A percentile compares a stretch with the other conserved stretches of the same genome.
phyloP scores from a whole-genome alignment of 2,888 invertebrate species.

The Periphyllus acericola region DNA sequence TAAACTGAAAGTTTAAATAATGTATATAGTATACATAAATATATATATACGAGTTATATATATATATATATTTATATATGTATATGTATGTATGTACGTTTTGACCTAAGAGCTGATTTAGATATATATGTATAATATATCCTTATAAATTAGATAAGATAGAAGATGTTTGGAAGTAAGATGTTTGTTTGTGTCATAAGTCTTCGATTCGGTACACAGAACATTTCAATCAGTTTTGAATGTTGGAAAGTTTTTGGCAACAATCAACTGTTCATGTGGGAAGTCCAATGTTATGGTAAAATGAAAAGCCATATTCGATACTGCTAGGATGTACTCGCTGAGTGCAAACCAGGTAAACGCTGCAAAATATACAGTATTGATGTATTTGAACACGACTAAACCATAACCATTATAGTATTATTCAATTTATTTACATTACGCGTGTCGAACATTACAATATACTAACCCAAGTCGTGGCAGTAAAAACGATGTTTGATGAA shows the following conservation, averaged over 20 bases:
- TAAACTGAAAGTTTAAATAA: not conserved
- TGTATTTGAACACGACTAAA: no score
- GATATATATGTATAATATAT: not conserved
- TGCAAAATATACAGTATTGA: conserved; percentile 68
- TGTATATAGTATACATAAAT: not conserved
- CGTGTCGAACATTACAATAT: not conserved
- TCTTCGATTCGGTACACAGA: conserved; percentile 39
- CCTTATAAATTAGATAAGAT: conserved; percentile 11
- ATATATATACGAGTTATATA: not conserved
- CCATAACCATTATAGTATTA: no score
- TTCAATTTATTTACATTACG: no score
- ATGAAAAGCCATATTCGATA: conserved; percentile 93
- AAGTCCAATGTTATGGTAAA: conserved; percentile 88
- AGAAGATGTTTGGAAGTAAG: conserved; percentile 41
- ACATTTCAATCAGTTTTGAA: conserved; percentile 48
- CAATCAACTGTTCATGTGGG: conserved; percentile 81
- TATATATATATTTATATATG: not conserved
- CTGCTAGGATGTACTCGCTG: conserved; percentile 91
- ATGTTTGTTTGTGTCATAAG: conserved; percentile 38
- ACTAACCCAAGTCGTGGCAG: conserved; percentile 86
- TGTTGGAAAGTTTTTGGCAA: conserved; percentile 67
- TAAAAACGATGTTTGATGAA: conserved; percentile 89
- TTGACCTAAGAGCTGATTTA: conserved; percentile 2
- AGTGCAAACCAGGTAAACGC: conserved; percentile 95
- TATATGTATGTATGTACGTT: not conserved